A percentile compares a stretch with the other conserved stretches of the same genome.
Conservation (phyloP, 2,797 vertebrate species). For the Trichosurus vulpecula region DNA sequence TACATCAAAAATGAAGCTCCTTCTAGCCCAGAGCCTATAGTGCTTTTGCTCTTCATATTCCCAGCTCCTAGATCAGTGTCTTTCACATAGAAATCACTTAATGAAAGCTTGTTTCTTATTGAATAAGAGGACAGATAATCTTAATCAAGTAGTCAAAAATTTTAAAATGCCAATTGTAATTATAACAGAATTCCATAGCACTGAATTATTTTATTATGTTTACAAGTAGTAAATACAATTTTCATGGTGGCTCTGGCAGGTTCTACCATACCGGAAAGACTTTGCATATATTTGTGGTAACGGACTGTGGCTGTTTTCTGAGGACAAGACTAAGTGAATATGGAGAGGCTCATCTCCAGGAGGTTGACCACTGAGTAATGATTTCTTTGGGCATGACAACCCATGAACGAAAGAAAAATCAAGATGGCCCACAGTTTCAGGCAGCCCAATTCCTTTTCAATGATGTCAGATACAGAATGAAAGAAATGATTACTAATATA, state of each 20-base stretch:
- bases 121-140: neutral
- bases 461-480: neutral
- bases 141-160: neutral
- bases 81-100: neutral
- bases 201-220: neutral
- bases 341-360: neutral
- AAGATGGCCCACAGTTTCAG: neutral
- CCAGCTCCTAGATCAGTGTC: neutral
- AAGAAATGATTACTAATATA: neutral
- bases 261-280: neutral
- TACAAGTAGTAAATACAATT: neutral
- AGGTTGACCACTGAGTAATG: neutral
- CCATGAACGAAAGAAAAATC: neutral
- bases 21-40: neutral
- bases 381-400: neutral
- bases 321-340: neutral
- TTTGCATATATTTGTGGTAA: neutral
- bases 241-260: neutral
- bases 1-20: neutral
- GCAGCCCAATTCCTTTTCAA: neutral
- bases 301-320: neutral
- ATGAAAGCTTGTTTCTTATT: neutral
- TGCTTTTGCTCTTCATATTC: neutral
- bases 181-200: neutral
- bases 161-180: neutral